Base-by-base conservation (phyloP, 1,140 invertebrate species). In the Conus ventricosus region DNA sequence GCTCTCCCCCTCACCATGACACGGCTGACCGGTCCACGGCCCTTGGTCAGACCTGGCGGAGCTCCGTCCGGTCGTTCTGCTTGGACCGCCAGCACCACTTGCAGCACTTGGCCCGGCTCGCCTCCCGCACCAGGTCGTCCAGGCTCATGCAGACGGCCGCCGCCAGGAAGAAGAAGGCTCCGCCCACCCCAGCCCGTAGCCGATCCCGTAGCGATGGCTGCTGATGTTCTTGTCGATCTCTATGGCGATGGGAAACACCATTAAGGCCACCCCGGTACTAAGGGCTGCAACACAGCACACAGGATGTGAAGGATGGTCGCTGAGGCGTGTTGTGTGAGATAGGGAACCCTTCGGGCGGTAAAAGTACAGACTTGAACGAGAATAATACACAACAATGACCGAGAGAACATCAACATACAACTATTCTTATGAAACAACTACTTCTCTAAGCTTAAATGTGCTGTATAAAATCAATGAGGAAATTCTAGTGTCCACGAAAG, bases 61-160 rank as follows among this genome's bases (percentile, higher is more conserved):
- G 88, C 81, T 92, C 92, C 6, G 88, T 90, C 27, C 92, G 82
- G 60, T 94, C 91, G 51, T 87, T 89, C 11, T 90, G 87, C 71
- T 91, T 91, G 67, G 89, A 87, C 80, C 90, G 91, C 91, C 92
- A 93, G 87, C 91, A 93, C 87, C 93, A 91, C 83, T 91, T 89
- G 87, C 92, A 93, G 76, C 91, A 92, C 88, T 92, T 92, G 78
- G 92, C 90, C 84, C 92, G 91, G 20, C 92, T 91, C 76, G 92
- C 94, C 89, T 94, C 92, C 8, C 93, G 89, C 63, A 95, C 93
- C 60, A 95, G 80, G 80, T 95, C 94, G 90, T 95, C 94, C 71
- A 95, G 85, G 87, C 92, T 94, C 94, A 95, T 95, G 90, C 94
- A 95, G n/a, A 95, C 89, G n/a, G 94, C 93, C 5, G 94, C 93